Percentiles rank a stretch among this genome's conserved stretches.
phyloP scores from a whole-genome alignment of 2,888 invertebrate genomes.

The Gymnoscelis rufifasciata region DNA sequence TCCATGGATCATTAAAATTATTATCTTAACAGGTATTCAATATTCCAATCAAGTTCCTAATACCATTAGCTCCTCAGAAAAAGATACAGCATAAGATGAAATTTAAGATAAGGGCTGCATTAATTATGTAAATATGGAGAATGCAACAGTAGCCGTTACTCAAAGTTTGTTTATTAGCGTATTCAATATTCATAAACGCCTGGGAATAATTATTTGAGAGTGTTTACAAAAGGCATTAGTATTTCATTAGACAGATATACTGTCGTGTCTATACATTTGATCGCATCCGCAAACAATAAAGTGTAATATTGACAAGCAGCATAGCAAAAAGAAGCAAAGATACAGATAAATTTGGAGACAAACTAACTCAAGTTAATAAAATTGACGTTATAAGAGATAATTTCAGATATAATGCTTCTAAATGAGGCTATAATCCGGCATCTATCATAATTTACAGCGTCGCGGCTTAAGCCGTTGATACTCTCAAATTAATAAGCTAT shows the following conservation, averaged over 20 bases:
- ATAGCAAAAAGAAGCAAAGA: background rate
- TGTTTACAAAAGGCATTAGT: conserved; percentile 28
- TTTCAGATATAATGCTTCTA: background rate
- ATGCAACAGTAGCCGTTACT: conserved; percentile 32
- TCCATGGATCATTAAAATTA: conserved; percentile 20
- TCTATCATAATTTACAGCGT: conserved; percentile 15
- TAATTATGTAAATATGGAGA: conserved; percentile 31
- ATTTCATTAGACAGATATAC: conserved; percentile 23
- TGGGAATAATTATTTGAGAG: conserved; percentile 26
- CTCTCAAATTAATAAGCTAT: conserved; percentile 21
- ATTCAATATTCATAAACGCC: conserved; percentile 32
- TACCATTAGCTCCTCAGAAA: conserved; percentile 16
- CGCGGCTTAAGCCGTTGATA: conserved; percentile 27
- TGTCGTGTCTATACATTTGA: conserved; percentile 20
- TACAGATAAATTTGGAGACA: no score
- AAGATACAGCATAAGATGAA: conserved; percentile 25
- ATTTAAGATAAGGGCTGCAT: conserved; percentile 29
- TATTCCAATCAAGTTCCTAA: conserved; percentile 22
- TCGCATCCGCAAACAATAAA: conserved; percentile 6
- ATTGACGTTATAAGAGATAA: no score
- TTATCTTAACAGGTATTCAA: conserved; percentile 23
- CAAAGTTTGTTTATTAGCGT: conserved; percentile 28
- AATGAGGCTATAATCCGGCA: conserved; percentile 11
- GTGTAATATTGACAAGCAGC: conserved; percentile 3
- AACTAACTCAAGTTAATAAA: no score